A percentile compares a stretch with the other conserved stretches of the same genome.
phyloP scores from a whole-genome alignment of 2,888 invertebrate genomes.

The Liopterus haemorrhoidalis region DNA sequence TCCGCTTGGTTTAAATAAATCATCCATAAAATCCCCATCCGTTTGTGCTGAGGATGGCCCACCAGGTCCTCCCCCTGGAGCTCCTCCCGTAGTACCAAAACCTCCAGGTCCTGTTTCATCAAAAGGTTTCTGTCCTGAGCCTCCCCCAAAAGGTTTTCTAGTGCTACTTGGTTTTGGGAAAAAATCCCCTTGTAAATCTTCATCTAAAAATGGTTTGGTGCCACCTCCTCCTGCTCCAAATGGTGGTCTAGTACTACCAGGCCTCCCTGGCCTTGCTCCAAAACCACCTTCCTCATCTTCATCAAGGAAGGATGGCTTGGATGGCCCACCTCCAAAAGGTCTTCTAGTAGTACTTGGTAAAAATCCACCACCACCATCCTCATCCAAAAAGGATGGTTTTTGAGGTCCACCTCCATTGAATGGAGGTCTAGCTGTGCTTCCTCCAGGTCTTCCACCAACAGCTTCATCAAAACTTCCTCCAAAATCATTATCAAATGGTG shows the following conservation, averaged over 20 bases:
- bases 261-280: constrained; percentile 18
- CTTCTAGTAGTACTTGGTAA: constrained; percentile 26
- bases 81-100: constrained; percentile 6
- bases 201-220: constrained; percentile 19
- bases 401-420: constrained; percentile 27
- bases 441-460: constrained; percentile 22
- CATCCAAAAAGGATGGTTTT: constrained; percentile 19
- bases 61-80: background rate
- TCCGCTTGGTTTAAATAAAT: constrained; percentile 18
- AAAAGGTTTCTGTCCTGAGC: too few relatives aligned
- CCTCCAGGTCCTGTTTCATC: constrained; percentile 10
- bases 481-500: constrained; percentile 16
- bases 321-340: constrained; percentile 27
- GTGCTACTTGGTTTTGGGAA: constrained; percentile 7
- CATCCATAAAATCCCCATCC: constrained; percentile 16
- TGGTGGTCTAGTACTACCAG: constrained; percentile 27
- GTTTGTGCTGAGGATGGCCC: constrained; percentile 13
- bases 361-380: constrained; percentile 21
- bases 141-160: too few relatives aligned
- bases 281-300: constrained; percentile 27
- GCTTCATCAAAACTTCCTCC: constrained; percentile 25
- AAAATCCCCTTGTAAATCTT: constrained; percentile 11
- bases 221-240: constrained; percentile 24
- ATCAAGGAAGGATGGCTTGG: constrained; percentile 15
- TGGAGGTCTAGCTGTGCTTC: constrained; percentile 23